Conservation (phyloP, 2,888 invertebrate species). For the Melanotus villosus region DNA sequence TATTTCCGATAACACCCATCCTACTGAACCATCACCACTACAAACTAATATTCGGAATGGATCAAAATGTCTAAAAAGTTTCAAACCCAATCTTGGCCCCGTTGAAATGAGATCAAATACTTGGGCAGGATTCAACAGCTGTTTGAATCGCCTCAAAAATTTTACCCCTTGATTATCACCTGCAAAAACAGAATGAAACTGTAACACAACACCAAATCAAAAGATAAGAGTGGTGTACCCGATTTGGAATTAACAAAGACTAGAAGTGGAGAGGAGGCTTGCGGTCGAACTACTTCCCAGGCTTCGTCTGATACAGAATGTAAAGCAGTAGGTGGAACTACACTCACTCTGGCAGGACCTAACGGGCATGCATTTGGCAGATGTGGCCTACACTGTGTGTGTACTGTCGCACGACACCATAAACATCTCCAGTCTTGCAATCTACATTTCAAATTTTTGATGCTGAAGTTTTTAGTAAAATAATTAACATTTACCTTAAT, state of each 20-base stretch:
- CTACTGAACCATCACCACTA: conserved; percentile 97
- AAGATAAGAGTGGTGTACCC: conserved; percentile 69
- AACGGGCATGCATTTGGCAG: conserved; percentile 86
- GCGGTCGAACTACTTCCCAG: conserved; percentile 87
- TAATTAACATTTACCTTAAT: conserved; percentile 76
- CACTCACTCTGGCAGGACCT: conserved; percentile 90
- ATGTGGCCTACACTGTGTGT: conserved; percentile 90
- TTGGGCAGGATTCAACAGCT: conserved; percentile 96
- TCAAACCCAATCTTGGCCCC: conserved; percentile 86
- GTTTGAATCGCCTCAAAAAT: conserved; percentile 94
- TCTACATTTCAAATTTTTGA: conserved; percentile 65
- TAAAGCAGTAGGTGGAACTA: conserved; percentile 94
- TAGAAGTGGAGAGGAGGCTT: conserved; percentile 81
- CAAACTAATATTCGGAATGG: conserved; percentile 96
- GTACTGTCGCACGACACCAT: conserved; percentile 95
- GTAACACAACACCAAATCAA: neutral
- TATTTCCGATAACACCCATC: conserved; percentile 97
- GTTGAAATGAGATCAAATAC: conserved; percentile 96
- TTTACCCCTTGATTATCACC: conserved; percentile 98
- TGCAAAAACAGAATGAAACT: conserved; percentile 55
- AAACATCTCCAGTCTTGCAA: conserved; percentile 97
- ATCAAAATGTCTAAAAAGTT: conserved; percentile 94
- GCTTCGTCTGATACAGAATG: conserved; percentile 94
- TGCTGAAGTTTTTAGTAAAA: neutral
- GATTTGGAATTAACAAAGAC: conserved; percentile 99